These are phyloP conservation scores for Entomobrya multifasciata DNA, from an alignment of 2,888 invertebrate species.

Conservation along the genomic window DNA sequence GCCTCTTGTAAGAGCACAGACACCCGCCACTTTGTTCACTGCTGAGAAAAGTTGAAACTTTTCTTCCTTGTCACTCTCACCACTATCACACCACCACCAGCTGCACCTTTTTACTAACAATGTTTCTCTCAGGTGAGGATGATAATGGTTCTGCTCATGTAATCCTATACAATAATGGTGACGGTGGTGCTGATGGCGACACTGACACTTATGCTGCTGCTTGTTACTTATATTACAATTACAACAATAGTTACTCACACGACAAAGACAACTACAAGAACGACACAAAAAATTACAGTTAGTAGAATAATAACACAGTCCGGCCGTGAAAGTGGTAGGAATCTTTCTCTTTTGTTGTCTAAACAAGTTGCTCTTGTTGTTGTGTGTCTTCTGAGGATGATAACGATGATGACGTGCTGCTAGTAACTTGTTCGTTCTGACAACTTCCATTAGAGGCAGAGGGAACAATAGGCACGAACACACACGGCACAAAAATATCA, in stretches of 20 bases:
- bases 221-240: no score
- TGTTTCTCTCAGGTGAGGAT: constrained; percentile 50
- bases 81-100: constrained; percentile 7
- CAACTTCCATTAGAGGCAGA: constrained; percentile 66
- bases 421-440: constrained; percentile 33
- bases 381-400: no score
- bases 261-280: no score
- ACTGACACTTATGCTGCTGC: constrained; percentile 25
- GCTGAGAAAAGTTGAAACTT: no score
- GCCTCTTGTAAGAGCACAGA: constrained; percentile 55
- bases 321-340: no score
- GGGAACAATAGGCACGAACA: background rate
- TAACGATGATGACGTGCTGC: no score
- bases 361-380: no score
- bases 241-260: no score
- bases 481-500: background rate
- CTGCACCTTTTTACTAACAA: background rate
- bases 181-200: background rate
- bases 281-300: no score
- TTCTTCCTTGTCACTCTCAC: no score
- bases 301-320: no score
- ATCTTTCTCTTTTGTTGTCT: no score
- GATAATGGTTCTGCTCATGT: constrained; percentile 27
- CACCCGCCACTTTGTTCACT: constrained; percentile 45
- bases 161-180: constrained; percentile 57